Conservation (phyloP, 2,797 vertebrate genomes). For the Enteromius viviparus region DNA sequence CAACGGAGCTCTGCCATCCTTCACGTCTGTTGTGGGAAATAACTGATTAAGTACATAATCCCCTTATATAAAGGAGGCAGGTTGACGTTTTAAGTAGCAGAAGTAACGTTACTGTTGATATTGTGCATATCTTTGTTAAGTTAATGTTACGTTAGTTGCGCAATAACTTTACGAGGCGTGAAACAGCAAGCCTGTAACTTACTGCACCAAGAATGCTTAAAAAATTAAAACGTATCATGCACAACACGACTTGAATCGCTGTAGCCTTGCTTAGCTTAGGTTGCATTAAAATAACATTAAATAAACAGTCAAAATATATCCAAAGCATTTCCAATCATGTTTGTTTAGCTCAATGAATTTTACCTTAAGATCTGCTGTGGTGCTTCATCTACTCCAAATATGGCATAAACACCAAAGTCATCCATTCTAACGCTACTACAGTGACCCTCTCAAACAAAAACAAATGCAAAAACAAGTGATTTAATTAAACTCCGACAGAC, state of each 20-base stretch:
- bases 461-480: background rate
- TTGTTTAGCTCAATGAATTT: slow-evolving; percentile 4
- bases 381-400: slow-evolving; percentile 71
- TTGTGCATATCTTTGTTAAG: background rate
- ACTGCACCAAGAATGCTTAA: background rate
- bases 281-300: background rate
- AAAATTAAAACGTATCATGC: background rate
- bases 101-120: background rate
- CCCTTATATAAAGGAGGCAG: background rate
- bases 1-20: slow-evolving; percentile 62
- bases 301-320: background rate
- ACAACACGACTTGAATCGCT: background rate
- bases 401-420: slow-evolving; percentile 73
- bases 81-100: no score
- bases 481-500: background rate
- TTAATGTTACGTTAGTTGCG: background rate
- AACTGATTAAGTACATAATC: background rate
- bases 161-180: background rate
- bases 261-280: background rate
- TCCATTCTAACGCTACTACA: slow-evolving; percentile 66
- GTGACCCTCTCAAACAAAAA: background rate
- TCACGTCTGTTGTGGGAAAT: slow-evolving; percentile 61
- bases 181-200: background rate
- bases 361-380: slow-evolving; percentile 76
- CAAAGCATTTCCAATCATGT: background rate